A percentile compares a stretch with the other conserved stretches of the same genome.
These are phyloP conservation scores for Trichoplusia ni DNA, from an alignment of 1,140 invertebrate species.

Conservation along the genomic window DNA sequence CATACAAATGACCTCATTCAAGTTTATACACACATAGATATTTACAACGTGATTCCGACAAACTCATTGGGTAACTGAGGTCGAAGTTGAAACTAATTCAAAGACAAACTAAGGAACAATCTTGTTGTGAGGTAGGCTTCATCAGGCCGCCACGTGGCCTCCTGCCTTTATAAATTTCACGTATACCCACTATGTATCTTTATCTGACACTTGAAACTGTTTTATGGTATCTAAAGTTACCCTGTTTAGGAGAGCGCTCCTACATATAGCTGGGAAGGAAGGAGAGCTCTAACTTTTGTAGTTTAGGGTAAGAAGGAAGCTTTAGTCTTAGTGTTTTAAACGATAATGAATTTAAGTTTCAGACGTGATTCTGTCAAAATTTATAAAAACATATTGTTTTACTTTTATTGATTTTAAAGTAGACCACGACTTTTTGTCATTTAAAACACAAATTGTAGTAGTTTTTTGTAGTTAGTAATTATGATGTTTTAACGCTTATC, in stretches of 20 bases:
- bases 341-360: neutral
- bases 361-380: too few relatives aligned
- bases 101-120: conserved; percentile 13
- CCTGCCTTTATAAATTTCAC: conserved; percentile 38
- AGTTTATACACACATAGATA: neutral
- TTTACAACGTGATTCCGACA: conserved; percentile 5
- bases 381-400: too few relatives aligned
- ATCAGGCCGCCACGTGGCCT: conserved; percentile 14
- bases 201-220: conserved; percentile 52
- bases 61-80: neutral
- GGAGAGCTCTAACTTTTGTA: conserved; percentile 2
- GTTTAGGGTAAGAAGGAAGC: neutral
- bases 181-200: conserved; percentile 44
- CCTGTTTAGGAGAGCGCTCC: conserved; percentile 6
- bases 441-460: too few relatives aligned
- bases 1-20: neutral
- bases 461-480: too few relatives aligned
- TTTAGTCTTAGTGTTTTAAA: neutral
- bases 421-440: too few relatives aligned
- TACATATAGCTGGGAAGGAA: conserved; percentile 1
- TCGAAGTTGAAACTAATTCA: conserved; percentile 11
- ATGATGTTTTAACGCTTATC: too few relatives aligned
- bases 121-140: neutral
- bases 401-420: too few relatives aligned
- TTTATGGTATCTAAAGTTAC: conserved; percentile 58